phyloP scores from a whole-genome alignment of 2,797 vertebrate species.

The Vipera latastei region DNA sequence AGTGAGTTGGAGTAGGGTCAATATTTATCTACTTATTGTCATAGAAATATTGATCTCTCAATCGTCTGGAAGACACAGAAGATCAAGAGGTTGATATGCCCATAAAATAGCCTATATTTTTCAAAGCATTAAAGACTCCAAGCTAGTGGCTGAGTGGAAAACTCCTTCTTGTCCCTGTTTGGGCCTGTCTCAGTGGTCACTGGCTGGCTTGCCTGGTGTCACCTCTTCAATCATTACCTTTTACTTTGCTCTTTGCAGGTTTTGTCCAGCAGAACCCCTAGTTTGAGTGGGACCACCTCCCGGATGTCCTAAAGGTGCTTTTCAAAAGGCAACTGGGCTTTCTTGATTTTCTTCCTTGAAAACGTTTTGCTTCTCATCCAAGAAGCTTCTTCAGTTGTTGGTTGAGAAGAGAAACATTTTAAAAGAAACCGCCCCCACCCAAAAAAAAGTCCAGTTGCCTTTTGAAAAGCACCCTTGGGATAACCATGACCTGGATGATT shows the following conservation, averaged over 20 bases:
- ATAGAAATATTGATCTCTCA: neutral
- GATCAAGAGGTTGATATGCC: neutral
- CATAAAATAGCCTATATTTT: neutral
- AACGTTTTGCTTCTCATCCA: neutral
- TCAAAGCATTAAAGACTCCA: neutral
- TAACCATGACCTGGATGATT: neutral
- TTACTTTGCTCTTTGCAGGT: neutral
- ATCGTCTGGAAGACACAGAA: neutral
- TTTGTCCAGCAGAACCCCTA: neutral
- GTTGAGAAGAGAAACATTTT: neutral
- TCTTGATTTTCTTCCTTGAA: neutral
- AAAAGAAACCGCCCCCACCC: no score
- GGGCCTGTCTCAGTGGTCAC: neutral
- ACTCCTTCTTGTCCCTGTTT: neutral
- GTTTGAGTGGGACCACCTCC: neutral
- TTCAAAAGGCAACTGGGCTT: neutral
- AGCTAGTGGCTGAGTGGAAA: neutral
- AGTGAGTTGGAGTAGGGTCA: neutral
- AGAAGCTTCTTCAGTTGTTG: neutral
- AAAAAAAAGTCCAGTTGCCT: neutral
- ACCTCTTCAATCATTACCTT: neutral
- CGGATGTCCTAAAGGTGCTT: neutral
- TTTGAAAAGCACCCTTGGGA: neutral
- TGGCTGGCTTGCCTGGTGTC: neutral
- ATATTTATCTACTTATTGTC: neutral